Evolutionary conservation across 64 coral and sea anemone species (phyloP), one percentile per base, ranked within the genome.

Genomic region (Trachythela sp.): DNA sequence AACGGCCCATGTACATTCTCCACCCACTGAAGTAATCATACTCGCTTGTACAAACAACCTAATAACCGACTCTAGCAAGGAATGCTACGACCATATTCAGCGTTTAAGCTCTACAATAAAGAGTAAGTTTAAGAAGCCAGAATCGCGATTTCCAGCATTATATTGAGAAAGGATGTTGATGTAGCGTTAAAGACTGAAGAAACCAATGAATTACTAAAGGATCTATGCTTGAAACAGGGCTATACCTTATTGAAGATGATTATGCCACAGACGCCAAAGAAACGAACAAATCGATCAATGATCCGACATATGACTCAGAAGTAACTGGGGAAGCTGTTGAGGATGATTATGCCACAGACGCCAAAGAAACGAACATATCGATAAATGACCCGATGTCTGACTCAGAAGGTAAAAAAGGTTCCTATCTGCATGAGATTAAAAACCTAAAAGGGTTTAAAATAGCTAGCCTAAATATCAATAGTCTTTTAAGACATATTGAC

Each of bases 161-260:
- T 68, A 68, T 6, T 31, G 15, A 22, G 59, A 77, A 77, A 77
- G 36, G 29, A 77, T 77, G 3, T 77, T 35, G 71, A 77, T 4
- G 30, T 77, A 77, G 29, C 71, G 17, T 35, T 77, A 35, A 77
- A 77, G 32, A 77, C 36, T 4, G 4, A 77, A 77, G 71, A 32
- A 77, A 77, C 71, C 71, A 77, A 77, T 77, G n/a, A 77, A 18
- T 35, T 77, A 27, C 17, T 77, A 38, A 77, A 77, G 32, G 71
- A 77, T 6, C 13, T 77, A 32, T 77, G 71, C 32, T 77, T 77
- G 29, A 1, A 77, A 77, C 4, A 77, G 71, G 71, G 71, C 71
- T 77, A 77, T 77, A 77, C 71, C 29, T 77, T 35, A n/a, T 32
- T 77, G n/a, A 32, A 27, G 17, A 38, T 32, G 36, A 32, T 35